Base-by-base conservation (phyloP, 2,888 invertebrate genomes). In the Melanophora roralis region DNA sequence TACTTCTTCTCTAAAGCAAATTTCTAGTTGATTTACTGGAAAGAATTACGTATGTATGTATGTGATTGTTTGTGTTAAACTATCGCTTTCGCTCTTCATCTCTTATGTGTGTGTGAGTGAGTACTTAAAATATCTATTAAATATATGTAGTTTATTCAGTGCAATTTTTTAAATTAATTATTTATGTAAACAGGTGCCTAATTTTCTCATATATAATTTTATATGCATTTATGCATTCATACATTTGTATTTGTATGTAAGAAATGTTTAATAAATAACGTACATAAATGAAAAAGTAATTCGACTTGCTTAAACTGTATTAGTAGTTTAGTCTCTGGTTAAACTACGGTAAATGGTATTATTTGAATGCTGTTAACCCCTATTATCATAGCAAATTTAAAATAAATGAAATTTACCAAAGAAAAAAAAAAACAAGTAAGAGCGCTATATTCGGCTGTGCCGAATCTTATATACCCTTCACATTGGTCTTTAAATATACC, bases 291-390 rank as follows among this genome's bases (percentile, higher is more conserved):
- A 51, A 68, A 68, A 57, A 27, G 34, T 19, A 45, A 1, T 19
- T 8, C 8, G 14, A 68, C 12, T 5, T 49, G 51, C 45, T 45
- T 16, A 57, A 71, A 49, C n/a, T 68, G 16, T 60, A 64, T 45
- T 64, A 43, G 49, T 57, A 32, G 32, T 53, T 38, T 64, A 51
- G 38, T 38, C 16, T 55, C 47, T 60, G 49, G 14, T 34, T 21
- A 27, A 73, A 45, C 60, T 74, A 75, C 27, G 51, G 67, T 77
- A 68, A 68, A 78, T 80, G 82, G 80, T 82, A 34, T 69, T 40
- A 40, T 27, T 51, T 65, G 16, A 65, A 72, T 67, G 57, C 72
- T 27, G 27, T 27, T 27, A n/a, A n/a, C n/a, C n/a, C n/a, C n/a
- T n/a, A n/a, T n/a, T n/a, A n/a, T n/a, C n/a, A n/a, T n/a, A n/a